phyloP scores from a whole-genome alignment of 2,113 vertebrate species.

The Nothocercus nigrocapillus region DNA sequence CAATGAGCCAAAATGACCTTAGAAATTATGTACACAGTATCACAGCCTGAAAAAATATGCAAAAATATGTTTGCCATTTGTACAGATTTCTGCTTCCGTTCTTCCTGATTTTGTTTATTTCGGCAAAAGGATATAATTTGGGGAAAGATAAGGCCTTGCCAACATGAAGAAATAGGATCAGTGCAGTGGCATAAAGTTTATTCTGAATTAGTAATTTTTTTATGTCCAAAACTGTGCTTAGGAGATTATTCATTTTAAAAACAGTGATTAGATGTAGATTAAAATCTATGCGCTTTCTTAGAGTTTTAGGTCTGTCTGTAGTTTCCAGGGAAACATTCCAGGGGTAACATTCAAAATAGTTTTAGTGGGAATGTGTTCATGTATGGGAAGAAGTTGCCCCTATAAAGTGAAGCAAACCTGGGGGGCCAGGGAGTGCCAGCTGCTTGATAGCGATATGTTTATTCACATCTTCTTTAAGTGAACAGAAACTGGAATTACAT shows the following conservation, averaged over 20 bases:
- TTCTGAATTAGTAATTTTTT: conserved; percentile 26
- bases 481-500: neutral
- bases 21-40: neutral
- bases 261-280: neutral
- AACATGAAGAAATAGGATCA: conserved; percentile 39
- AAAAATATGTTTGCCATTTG: neutral
- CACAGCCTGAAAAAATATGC: conserved; percentile 21
- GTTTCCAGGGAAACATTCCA: neutral
- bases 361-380: neutral
- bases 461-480: neutral
- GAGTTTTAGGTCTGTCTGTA: neutral
- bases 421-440: neutral
- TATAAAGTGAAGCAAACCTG: neutral
- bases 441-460: neutral
- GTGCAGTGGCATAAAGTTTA: neutral
- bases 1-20: neutral
- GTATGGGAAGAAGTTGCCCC: neutral
- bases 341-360: neutral
- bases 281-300: neutral
- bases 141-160: conserved; percentile 11
- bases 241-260: neutral
- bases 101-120: conserved; percentile 48
- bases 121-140: neutral
- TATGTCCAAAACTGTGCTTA: neutral
- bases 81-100: conserved; percentile 2